Evolutionary conservation across 2,888 invertebrate genomes (phyloP).

Genomic region (Falcaria lacertinaria): DNA sequence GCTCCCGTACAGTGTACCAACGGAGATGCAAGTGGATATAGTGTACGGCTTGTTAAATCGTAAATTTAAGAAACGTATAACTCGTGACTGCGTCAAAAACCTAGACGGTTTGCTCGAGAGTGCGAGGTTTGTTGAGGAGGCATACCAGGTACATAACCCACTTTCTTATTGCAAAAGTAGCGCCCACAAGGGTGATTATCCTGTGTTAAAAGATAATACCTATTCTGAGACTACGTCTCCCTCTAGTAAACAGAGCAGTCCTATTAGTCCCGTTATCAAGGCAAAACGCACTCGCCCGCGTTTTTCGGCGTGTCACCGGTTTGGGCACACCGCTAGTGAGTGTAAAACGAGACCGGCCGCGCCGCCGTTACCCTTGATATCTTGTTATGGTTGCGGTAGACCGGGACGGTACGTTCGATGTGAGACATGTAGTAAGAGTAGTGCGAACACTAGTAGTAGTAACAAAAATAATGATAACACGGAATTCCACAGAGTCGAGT

Average conservation of each 20-base stretch:
- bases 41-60: conserved; percentile 7
- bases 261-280: too few species aligned
- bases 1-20: conserved; percentile 3
- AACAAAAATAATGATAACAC: neutral
- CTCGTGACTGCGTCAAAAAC: conserved; percentile 1
- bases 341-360: neutral
- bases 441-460: neutral
- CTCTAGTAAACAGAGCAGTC: too few species aligned
- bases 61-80: conserved; percentile 4
- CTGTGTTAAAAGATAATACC: too few species aligned
- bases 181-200: too few species aligned
- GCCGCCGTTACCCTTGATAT: neutral
- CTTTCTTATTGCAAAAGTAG: too few species aligned
- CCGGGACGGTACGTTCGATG: neutral
- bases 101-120: conserved; percentile 4
- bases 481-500: neutral
- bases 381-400: neutral
- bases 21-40: conserved; percentile 5
- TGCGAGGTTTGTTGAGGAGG: neutral
- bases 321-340: too few species aligned
- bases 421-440: neutral
- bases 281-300: too few species aligned
- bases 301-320: too few species aligned
- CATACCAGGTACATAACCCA: too few species aligned
- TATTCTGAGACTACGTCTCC: too few species aligned